Evolutionary conservation across 2,888 invertebrate genomes (phyloP).

Genomic region (Macrostomum cliftonense): DNA sequence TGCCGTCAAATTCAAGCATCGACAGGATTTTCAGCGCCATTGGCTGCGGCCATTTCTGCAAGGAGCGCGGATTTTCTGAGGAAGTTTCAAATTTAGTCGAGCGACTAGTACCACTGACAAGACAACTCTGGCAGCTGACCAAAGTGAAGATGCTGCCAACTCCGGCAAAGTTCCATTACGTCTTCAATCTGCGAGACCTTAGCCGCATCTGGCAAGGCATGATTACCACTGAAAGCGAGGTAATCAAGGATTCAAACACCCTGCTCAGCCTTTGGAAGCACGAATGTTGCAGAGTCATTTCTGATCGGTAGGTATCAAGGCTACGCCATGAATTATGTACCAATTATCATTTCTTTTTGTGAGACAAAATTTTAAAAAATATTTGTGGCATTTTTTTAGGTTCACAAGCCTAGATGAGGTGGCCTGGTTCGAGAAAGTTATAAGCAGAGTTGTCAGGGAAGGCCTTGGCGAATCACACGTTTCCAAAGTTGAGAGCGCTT

Average conservation of each 20-base stretch:
- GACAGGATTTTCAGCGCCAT: constrained; percentile 79
- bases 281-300: constrained; percentile 55
- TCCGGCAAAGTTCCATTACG: constrained; percentile 89
- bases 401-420: constrained; percentile 51
- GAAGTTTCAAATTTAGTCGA: constrained; percentile 54
- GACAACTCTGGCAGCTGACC: constrained; percentile 63
- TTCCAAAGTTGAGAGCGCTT: background rate
- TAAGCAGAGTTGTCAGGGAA: constrained; percentile 54
- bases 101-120: constrained; percentile 54
- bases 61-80: constrained; percentile 59
- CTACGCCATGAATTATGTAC: no score
- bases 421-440: constrained; percentile 42
- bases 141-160: constrained; percentile 68
- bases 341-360: constrained; percentile 60
- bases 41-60: constrained; percentile 76
- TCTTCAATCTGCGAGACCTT: constrained; percentile 76
- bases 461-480: constrained; percentile 54
- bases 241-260: constrained; percentile 61
- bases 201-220: constrained; percentile 92
- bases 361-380: constrained; percentile 58
- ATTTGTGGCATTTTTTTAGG: constrained; percentile 32
- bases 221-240: constrained; percentile 72
- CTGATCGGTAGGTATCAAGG: constrained; percentile 53
- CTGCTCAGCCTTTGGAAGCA: constrained; percentile 82
- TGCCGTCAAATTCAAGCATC: constrained; percentile 70